Percentiles rank a stretch among this genome's conserved stretches.
Conservation (phyloP, 2,888 invertebrate species). For the Brenthis daphne region DNA sequence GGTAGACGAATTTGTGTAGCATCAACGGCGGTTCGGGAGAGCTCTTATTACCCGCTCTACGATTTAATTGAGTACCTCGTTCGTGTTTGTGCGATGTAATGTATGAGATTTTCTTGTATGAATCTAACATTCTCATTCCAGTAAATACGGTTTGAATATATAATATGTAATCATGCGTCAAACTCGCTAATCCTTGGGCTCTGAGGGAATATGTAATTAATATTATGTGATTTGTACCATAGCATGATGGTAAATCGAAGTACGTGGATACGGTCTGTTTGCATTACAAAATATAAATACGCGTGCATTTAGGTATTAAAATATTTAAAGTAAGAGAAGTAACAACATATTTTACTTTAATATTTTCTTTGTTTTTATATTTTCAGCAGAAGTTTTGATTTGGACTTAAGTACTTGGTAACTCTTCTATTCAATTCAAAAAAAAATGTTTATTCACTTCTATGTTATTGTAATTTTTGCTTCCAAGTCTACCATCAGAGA, state of each 20-base stretch:
- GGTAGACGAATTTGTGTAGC: conserved; percentile 42
- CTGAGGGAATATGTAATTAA: conserved; percentile 27
- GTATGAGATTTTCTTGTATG: conserved; percentile 41
- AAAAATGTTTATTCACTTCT: too few relatives aligned
- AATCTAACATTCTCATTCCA: conserved; percentile 25
- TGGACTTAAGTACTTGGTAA: too few relatives aligned
- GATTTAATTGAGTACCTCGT: conserved; percentile 52
- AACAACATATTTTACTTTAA: too few relatives aligned
- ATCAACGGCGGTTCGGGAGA: conserved; percentile 43
- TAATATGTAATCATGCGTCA: conserved; percentile 34
- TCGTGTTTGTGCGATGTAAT: conserved; percentile 39
- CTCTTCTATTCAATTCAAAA: too few relatives aligned
- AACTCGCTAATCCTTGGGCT: conserved; percentile 23
- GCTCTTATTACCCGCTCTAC: conserved; percentile 48
- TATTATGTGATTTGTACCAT: conserved; percentile 14
- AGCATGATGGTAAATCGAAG: conserved; percentile 2
- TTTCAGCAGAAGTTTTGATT: too few relatives aligned
- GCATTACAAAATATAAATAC: neutral
- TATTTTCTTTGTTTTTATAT: too few relatives aligned
- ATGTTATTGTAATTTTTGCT: too few relatives aligned
- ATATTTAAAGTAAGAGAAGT: too few relatives aligned
- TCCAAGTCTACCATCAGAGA: too few relatives aligned
- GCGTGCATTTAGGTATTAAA: too few relatives aligned
- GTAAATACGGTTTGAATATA: conserved; percentile 40
- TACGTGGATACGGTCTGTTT: neutral